phyloP scores from a whole-genome alignment of 1,140 invertebrate species.

The Drosophila ambigua region DNA sequence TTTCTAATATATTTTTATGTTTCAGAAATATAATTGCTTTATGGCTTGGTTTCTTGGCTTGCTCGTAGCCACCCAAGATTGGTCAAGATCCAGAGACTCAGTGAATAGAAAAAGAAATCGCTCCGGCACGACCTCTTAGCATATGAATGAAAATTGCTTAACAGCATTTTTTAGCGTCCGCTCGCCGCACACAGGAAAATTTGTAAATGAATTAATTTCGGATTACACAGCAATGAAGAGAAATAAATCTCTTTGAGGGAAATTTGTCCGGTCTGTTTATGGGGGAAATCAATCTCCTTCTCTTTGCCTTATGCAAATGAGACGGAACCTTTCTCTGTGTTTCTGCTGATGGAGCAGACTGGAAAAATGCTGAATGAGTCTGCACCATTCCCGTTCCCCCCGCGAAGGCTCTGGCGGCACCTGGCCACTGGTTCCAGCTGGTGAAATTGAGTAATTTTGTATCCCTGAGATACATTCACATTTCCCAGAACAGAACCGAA shows the following conservation, averaged over 20 bases:
- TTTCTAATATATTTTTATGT: too few species aligned
- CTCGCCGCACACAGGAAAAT: constrained; percentile 32
- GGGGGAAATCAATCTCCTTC: constrained; percentile 9
- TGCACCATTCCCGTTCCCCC: neutral
- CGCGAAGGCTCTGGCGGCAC: constrained; percentile 1
- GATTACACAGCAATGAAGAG: constrained; percentile 21
- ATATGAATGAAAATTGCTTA: constrained; percentile 64
- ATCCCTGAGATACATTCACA: constrained; percentile 6
- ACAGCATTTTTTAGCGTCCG: constrained; percentile 50
- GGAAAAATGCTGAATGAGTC: neutral
- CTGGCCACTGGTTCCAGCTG: constrained; percentile 24
- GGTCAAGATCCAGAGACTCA: too few species aligned
- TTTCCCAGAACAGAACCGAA: constrained; percentile 25
- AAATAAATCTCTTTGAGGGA: constrained; percentile 34
- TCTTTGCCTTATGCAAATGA: constrained; percentile 43
- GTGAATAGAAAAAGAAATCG: neutral
- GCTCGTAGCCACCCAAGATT: too few species aligned
- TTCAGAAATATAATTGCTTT: too few species aligned
- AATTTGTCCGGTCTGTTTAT: constrained; percentile 15
- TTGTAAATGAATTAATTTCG: constrained; percentile 70
- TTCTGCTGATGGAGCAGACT: constrained; percentile 23
- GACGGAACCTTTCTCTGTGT: neutral
- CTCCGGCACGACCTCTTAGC: constrained; percentile 9
- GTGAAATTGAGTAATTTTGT: constrained; percentile 42
- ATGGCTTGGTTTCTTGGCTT: too few species aligned